These are phyloP conservation scores for Calephelis perditalis DNA, from an alignment of 2,888 invertebrate species.

Conservation along the genomic window DNA sequence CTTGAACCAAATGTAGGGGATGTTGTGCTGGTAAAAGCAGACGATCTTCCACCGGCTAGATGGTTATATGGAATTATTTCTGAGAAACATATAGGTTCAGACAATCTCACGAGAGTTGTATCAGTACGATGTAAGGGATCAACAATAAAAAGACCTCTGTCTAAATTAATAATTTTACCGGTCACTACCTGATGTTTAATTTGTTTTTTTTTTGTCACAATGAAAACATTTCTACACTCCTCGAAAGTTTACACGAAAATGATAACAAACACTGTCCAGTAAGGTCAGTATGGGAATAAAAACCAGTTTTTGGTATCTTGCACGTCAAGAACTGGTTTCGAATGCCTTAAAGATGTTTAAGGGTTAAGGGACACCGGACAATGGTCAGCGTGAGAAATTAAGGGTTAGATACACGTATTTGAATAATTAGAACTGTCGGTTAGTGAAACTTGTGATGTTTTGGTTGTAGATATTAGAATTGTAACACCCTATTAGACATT, in stretches of 20 bases:
- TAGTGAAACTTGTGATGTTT: neutral
- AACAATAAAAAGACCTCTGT: no score
- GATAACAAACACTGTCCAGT: constrained; percentile 22
- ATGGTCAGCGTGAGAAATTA: constrained; percentile 29
- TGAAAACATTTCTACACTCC: constrained; percentile 20
- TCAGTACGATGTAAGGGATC: no score
- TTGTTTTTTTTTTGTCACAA: no score
- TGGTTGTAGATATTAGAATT: neutral
- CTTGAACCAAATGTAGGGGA: no score
- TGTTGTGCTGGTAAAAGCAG: no score
- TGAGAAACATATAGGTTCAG: no score
- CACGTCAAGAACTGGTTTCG: constrained; percentile 28
- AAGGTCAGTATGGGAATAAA: constrained; percentile 25
- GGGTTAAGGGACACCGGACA: constrained; percentile 27
- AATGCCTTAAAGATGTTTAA: constrained; percentile 30
- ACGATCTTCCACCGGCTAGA: no score
- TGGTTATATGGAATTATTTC: no score
- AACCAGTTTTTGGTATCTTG: constrained; percentile 26
- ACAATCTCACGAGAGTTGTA: no score
- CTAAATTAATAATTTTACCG: no score
- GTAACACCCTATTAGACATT: neutral
- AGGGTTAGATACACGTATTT: constrained; percentile 20
- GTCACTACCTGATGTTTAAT: no score
- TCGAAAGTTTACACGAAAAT: constrained; percentile 23
- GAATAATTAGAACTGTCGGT: neutral